A percentile compares a stretch with the other conserved stretches of the same genome.
These are phyloP conservation scores for Xenops minutus DNA, from an alignment of 2,797 vertebrate species.

Conservation along the genomic window DNA sequence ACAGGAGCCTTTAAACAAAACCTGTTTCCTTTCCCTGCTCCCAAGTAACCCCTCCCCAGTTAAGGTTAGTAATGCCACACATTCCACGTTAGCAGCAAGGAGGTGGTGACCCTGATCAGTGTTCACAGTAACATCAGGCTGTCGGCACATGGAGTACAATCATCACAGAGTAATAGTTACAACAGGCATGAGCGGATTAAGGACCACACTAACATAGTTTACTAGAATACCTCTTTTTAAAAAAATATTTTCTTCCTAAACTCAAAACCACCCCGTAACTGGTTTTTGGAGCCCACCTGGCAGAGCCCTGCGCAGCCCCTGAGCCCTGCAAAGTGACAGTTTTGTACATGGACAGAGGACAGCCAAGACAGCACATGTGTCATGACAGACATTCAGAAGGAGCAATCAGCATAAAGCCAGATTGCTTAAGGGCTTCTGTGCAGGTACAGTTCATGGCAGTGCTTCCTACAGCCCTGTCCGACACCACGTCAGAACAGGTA, in stretches of 20 bases:
- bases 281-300: slow-evolving; percentile 14
- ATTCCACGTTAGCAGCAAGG: slow-evolving; percentile 36
- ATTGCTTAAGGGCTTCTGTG: slow-evolving; percentile 51
- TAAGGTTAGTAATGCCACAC: background rate
- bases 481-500: background rate
- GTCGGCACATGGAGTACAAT: slow-evolving; percentile 19
- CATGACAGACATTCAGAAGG: background rate
- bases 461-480: slow-evolving; percentile 7
- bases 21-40: background rate
- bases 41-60: fast-evolving
- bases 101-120: background rate
- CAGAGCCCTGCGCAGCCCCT: background rate
- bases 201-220: background rate
- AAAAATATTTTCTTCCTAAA: slow-evolving; percentile 69
- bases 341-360: background rate
- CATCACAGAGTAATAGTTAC: background rate
- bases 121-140: slow-evolving; percentile 52
- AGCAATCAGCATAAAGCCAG: slow-evolving; percentile 23
- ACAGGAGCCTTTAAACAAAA: background rate
- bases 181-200: slow-evolving; percentile 5
- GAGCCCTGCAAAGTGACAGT: background rate
- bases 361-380: background rate
- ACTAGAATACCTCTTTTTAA: background rate
- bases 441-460: slow-evolving; percentile 55
- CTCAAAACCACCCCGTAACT: slow-evolving; percentile 1